Base-by-base conservation (phyloP, 2,888 invertebrate genomes). In the Trichopoda pennipes region DNA sequence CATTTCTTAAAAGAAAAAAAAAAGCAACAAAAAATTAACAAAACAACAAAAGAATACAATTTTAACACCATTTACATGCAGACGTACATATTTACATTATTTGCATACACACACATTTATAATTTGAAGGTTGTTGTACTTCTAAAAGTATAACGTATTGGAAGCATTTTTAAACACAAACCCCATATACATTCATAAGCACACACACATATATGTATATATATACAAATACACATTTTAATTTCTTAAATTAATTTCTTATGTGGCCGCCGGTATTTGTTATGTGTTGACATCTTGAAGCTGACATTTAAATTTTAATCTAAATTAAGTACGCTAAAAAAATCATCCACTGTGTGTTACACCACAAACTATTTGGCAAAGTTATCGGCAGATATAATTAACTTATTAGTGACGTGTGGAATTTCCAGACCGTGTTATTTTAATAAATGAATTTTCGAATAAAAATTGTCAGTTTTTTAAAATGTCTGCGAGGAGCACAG, bases 61-160 rank as follows among this genome's bases (percentile, higher is more conserved):
- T 49, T 28, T 58, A 49, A 58, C 35, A 49, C 19, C 51, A 68
- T 75, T 60, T 58, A 42, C 66, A 66, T 58, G 38, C 10, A 12
- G 2, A 7, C 2, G 8, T 28, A 1, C 8, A 28, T 28, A 28
- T 7, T 12, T 12, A 12, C 38, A 38, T 10, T 12, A 38, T 12
- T 38, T 12, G 12, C 1, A 38, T 38, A 38, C 12, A 38, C 12
- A 38, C 12, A 38, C 3, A 35, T 38, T 49, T 56, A 12, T 38
- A 28, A 75, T 66, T 64, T 66, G 66, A 75, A 75, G 74, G 74
- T 75, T 75, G 38, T 58, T 75, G 74, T 66, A 75, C 74, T 66
- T 66, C 66, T 23, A 58, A 38, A 47, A 23, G 38, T 51, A 23
- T 2, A 23, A 49, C 19, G 32, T 51, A 32, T 35, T 19, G 55